A percentile compares a stretch with the other conserved stretches of the same genome.
phyloP scores from a whole-genome alignment of 2,113 vertebrate species.

The Herpailurus yagouaroundi region DNA sequence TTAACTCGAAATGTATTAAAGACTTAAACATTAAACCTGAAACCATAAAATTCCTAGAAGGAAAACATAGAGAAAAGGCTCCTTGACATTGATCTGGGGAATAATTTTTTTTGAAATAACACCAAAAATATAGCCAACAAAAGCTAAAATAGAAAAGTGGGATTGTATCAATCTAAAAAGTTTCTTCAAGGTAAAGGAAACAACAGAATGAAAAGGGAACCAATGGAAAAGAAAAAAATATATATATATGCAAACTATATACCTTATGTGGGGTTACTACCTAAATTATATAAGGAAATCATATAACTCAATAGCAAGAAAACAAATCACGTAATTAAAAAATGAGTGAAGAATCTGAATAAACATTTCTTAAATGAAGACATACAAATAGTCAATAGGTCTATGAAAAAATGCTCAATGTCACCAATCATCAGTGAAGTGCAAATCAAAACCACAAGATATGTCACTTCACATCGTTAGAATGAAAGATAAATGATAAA shows the following conservation, averaged over 20 bases:
- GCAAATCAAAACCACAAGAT: not conserved
- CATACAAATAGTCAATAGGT: not conserved
- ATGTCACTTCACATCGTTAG: not conserved
- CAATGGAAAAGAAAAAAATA: not conserved
- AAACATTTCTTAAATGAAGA: not conserved
- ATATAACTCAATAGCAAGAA: not conserved
- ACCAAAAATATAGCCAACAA: not conserved
- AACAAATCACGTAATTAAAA: not conserved
- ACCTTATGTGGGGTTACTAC: not conserved
- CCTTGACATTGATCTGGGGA: not conserved
- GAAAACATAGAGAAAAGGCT: no score
- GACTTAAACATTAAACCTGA: not conserved
- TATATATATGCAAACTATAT: not conserved
- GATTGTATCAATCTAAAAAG: not conserved
- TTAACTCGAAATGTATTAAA: not conserved
- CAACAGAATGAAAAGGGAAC: not conserved
- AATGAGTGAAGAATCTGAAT: not conserved
- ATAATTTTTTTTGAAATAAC: not conserved
- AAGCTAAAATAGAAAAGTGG: not conserved
- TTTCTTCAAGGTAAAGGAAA: not conserved
- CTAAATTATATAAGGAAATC: not conserved
- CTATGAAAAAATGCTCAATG: not conserved
- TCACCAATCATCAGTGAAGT: not conserved
- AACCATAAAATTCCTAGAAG: not conserved
- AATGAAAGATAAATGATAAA: not conserved